phyloP scores from a whole-genome alignment of 1,140 invertebrate genomes.

The Vanessa tameamea region DNA sequence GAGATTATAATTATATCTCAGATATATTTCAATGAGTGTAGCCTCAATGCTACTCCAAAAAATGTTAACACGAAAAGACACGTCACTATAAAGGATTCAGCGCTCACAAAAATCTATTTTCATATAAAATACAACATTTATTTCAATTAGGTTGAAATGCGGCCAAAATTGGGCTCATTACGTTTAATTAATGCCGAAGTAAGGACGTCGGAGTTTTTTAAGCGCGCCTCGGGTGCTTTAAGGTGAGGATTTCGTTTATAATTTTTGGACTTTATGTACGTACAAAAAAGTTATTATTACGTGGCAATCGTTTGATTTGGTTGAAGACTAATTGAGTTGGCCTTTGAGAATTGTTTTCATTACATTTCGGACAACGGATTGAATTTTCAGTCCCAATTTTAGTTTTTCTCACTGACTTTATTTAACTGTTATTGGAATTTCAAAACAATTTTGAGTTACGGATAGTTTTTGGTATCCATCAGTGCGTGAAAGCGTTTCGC shows the following conservation, averaged over 20 bases:
- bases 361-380: background rate
- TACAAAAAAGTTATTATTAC: slow-evolving; percentile 17
- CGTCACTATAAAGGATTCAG: background rate
- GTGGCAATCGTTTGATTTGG: background rate
- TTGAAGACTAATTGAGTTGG: background rate
- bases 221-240: slow-evolving; percentile 6
- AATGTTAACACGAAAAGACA: background rate
- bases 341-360: background rate
- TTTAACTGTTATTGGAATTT: slow-evolving; percentile 11
- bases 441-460: slow-evolving; percentile 2
- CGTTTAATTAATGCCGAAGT: slow-evolving; percentile 23
- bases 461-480: slow-evolving; percentile 6
- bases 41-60: background rate
- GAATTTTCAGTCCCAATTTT: background rate
- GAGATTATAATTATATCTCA: no score
- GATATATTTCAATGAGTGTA: background rate
- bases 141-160: slow-evolving; percentile 25
- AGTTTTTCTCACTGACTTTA: background rate
- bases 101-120: background rate
- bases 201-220: slow-evolving; percentile 20
- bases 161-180: slow-evolving; percentile 7
- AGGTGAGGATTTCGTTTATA: slow-evolving; percentile 22
- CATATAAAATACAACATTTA: slow-evolving; percentile 15
- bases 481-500: slow-evolving; percentile 3
- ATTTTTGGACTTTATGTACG: background rate